These are phyloP conservation scores for Drosophila maculinotata DNA, from an alignment of 2,888 invertebrate genomes.

Conservation along the genomic window DNA sequence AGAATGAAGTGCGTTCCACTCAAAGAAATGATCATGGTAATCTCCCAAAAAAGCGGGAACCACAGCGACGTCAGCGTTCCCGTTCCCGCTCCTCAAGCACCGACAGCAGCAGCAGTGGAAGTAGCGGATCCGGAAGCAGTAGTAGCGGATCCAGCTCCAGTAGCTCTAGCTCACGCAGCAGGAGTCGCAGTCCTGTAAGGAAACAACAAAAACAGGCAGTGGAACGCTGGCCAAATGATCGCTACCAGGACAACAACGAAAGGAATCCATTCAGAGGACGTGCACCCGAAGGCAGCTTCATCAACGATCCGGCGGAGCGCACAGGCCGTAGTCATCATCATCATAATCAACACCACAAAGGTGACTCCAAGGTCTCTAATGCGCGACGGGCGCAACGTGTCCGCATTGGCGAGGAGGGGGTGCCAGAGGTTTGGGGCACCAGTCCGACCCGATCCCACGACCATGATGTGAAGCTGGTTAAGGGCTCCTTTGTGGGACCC, in stretches of 20 bases:
- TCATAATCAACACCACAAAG: conserved; percentile 37
- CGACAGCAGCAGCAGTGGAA: conserved; percentile 36
- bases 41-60: conserved; percentile 7
- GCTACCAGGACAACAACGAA: conserved; percentile 65
- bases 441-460: conserved; percentile 88
- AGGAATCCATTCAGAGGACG: conserved; percentile 73
- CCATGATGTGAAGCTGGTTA: conserved; percentile 64
- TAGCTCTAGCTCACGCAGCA: conserved; percentile 36
- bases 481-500: conserved; percentile 68
- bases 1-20: neutral
- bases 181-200: conserved; percentile 15
- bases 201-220: conserved; percentile 28
- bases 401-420: conserved; percentile 89
- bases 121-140: conserved; percentile 10
- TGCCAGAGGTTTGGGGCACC: conserved; percentile 90
- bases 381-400: conserved; percentile 90
- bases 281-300: conserved; percentile 64
- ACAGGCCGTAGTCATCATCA: conserved; percentile 37
- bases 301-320: conserved; percentile 69
- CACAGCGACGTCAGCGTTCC: conserved; percentile 12
- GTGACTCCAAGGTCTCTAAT: conserved; percentile 87
- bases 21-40: conserved; percentile 16
- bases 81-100: conserved; percentile 48
- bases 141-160: conserved; percentile 10
- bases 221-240: conserved; percentile 82